Evolutionary conservation across 2,888 invertebrate genomes (phyloP), one percentile per base, ranked within the genome.

Genomic region (Abrostola triplasia): DNA sequence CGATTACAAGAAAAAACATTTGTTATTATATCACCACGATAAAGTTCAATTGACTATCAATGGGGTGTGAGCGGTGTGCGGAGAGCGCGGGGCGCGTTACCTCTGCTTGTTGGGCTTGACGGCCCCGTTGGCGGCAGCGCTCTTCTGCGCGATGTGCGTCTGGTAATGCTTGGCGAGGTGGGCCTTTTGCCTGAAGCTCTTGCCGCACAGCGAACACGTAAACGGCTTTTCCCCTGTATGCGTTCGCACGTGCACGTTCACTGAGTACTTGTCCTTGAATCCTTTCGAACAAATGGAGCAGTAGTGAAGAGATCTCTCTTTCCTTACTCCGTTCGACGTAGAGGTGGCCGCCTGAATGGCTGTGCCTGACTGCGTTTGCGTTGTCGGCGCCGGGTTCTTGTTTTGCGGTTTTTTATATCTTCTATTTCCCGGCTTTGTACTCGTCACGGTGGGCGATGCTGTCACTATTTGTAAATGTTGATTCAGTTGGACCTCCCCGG

Each of bases 141-240:
- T 97, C 90, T 98, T 97, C 90, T 98, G 98, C 53, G 98, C 97
- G 86, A 98, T 97, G 90, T 98, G 98, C 69, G 98, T 98, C 95
- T 98, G 98, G 88, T 98, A 98, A 92, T 98, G 98, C 89, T 98
- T 98, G 67, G 98, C 98, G 80, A 98, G 95, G 84, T 98, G 98
- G 0, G 98, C 98, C 87, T 98, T 98, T 90, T 98, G 98, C 54
- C 98, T 96, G 93, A 98, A 98, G 85, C 97, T 98, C 90, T 98
- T 98, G 73, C 98, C 98, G 89, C 99, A 99, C 63, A 99, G 95
- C 13, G 97, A 97, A 90, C 99, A 99, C 41, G 98, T 96, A 91
- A 99, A 99, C 0, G 99, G 99, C 87, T 99, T 99, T 91, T 99
- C 99, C 0, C 99, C 99, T 0, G 99, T 99, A 88, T 99, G 99